A percentile compares a stretch with the other conserved stretches of the same genome.
Evolutionary conservation across 2,797 vertebrate genomes (phyloP).

Genomic region (Poecile montanus): DNA sequence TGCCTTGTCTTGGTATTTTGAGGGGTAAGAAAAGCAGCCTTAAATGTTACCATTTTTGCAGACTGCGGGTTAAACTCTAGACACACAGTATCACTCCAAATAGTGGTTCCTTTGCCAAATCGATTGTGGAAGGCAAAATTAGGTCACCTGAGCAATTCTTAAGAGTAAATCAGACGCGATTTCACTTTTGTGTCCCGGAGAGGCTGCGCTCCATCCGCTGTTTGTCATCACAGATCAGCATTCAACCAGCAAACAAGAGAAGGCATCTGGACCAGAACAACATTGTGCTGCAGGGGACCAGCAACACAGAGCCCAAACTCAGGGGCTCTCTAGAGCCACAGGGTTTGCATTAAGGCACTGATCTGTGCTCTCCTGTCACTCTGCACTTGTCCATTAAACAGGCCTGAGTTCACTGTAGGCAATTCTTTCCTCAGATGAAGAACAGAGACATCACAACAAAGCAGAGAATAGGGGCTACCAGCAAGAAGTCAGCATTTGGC

Average conservation of each 20-base stretch:
- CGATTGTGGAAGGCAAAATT: neutral
- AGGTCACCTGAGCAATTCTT: neutral
- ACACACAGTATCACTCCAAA: neutral
- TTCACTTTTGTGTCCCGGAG: neutral
- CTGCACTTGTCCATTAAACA: neutral
- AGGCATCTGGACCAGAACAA: slow-evolving; percentile 19
- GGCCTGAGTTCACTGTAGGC: neutral
- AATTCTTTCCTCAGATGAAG: neutral
- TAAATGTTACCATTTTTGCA: too few relatives aligned
- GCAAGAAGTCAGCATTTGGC: neutral
- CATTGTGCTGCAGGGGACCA: slow-evolving; percentile 19
- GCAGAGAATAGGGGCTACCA: neutral
- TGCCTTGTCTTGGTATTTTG: too few relatives aligned
- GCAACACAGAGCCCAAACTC: slow-evolving; percentile 4
- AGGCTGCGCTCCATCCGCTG: neutral
- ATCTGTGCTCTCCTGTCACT: slow-evolving; percentile 28
- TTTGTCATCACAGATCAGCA: neutral
- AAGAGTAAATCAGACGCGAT: neutral
- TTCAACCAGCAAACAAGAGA: neutral
- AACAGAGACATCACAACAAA: neutral
- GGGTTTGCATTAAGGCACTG: slow-evolving; percentile 41
- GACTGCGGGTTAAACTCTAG: neutral
- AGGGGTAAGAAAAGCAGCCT: neutral
- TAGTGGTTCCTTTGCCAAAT: neutral
- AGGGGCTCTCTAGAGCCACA: neutral